Evolutionary conservation across 2,888 invertebrate species (phyloP).

Genomic region (Odontocerum albicorne): DNA sequence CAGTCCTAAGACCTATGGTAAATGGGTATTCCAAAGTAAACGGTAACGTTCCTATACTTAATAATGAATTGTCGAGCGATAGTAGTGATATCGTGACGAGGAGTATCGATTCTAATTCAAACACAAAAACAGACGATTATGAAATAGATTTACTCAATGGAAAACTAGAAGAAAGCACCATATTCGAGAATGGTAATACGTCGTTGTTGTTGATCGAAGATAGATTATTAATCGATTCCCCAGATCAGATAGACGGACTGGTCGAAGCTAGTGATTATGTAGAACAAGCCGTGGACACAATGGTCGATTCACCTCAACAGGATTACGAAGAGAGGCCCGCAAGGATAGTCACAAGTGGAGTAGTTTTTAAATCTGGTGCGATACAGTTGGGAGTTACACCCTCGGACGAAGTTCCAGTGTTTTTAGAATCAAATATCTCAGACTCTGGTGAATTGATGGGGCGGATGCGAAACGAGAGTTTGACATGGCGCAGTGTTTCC

Average conservation of each 20-base stretch:
- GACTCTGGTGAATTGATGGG: constrained; percentile 22
- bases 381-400: constrained; percentile 22
- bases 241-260: constrained; percentile 40
- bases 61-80: constrained; percentile 13
- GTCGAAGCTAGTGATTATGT: constrained; percentile 28
- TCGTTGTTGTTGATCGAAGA: constrained; percentile 27
- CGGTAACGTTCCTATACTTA: constrained; percentile 33
- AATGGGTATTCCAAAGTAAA: constrained; percentile 36
- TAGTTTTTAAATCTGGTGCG: constrained; percentile 18
- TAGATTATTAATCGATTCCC: constrained; percentile 33
- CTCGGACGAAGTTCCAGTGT: constrained; percentile 31
- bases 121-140: constrained; percentile 39
- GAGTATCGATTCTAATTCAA: constrained; percentile 29
- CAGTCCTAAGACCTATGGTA: constrained; percentile 33
- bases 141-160: constrained; percentile 30
- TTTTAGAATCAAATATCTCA: constrained; percentile 26
- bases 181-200: constrained; percentile 33
- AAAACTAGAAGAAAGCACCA: constrained; percentile 19
- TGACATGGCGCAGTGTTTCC: constrained; percentile 55
- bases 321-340: constrained; percentile 27
- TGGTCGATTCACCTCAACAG: constrained; percentile 17
- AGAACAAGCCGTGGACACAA: constrained; percentile 31
- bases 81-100: constrained; percentile 1
- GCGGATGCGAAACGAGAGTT: constrained; percentile 48
- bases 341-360: constrained; percentile 17